Percentiles rank a stretch among this genome's conserved stretches.
Evolutionary conservation across 2,888 invertebrate species (phyloP).

Genomic region (Drosophila kambysellisi): DNA sequence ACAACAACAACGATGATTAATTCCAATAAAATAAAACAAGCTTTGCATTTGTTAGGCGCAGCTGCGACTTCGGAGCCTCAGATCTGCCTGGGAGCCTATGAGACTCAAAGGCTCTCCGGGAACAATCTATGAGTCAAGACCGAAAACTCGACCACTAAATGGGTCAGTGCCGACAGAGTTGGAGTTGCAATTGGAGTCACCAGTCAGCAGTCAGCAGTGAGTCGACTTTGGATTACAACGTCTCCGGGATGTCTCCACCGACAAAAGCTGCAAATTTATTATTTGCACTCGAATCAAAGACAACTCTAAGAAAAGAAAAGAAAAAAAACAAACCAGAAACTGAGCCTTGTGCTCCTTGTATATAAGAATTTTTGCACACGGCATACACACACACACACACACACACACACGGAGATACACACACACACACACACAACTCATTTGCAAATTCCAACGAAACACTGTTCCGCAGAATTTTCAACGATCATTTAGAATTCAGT

Average conservation of each 20-base stretch:
- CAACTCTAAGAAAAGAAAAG: slow-evolving; percentile 53
- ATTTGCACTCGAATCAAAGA: slow-evolving; percentile 76
- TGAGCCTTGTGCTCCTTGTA: slow-evolving; percentile 23
- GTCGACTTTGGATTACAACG: slow-evolving; percentile 68
- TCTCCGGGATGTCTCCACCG: slow-evolving; percentile 76
- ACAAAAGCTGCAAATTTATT: slow-evolving; percentile 75
- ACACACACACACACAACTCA: slow-evolving; percentile 74
- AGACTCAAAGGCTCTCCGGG: slow-evolving; percentile 15
- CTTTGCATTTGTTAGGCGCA: slow-evolving; percentile 58
- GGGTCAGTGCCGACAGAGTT: slow-evolving; percentile 61
- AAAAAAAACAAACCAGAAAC: slow-evolving; percentile 10
- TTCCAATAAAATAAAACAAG: slow-evolving; percentile 82
- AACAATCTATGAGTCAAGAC: slow-evolving; percentile 24
- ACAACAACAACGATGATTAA: slow-evolving; percentile 76
- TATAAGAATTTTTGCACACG: slow-evolving; percentile 43
- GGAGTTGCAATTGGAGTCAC: not conserved
- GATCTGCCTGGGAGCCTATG: slow-evolving; percentile 7
- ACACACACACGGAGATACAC: slow-evolving; percentile 10
- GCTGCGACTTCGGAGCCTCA: slow-evolving; percentile 24
- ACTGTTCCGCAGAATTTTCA: slow-evolving; percentile 83
- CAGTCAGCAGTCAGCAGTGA: not conserved
- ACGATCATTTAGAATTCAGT: slow-evolving; percentile 82
- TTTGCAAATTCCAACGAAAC: slow-evolving; percentile 84
- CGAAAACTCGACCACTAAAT: slow-evolving; percentile 44
- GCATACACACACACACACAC: slow-evolving; percentile 13